Evolutionary conservation across 2,113 vertebrate species (phyloP), one percentile per base, ranked within the genome.

Genomic region (Arothron firmamentum): DNA sequence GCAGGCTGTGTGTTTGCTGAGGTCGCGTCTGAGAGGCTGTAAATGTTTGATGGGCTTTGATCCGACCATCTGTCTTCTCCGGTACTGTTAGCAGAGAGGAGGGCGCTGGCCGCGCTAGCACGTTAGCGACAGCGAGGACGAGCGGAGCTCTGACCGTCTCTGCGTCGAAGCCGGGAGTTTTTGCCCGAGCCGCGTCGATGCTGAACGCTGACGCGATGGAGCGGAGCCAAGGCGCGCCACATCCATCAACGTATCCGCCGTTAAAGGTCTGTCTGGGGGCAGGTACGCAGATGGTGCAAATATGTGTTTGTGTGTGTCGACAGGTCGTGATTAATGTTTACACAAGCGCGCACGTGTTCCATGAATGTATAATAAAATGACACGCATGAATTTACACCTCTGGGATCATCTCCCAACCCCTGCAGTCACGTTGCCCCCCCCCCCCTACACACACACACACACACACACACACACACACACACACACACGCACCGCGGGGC

Each of bases 31-130:
- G 78, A 20, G 79, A 67, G 81, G 82, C 81, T 85, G 86, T 89
- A 86, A 87, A 89, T 89, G 89, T 90, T 88, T 90, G 84, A 88
- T 89, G 81, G 78, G 70, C 61, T 84, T 89, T 85, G 84, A 81
- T 86, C 79, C 77, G 23, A 77, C 85, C 88, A 90, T 89, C 89
- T 89, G 89, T 83, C 85, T 79, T 83, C 85, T 79, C 65, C 77
- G 42, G 69, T 47, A n/a, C 71, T 55, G 66, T 70, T 52, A 56
- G 67, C 59, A 69, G 56, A 60, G 18, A 59, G 58, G 71, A 52
- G 49, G 56, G 20, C 13, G 52, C 21, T 2, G 48, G 47, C 10
- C 34, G 11, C 10, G 34, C 12, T 38, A 38, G 34, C 11, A 12
- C 10, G 11, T 38, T 38, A 38, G 28, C 6, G 28, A 38, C 34